Evolutionary conservation across 2,888 invertebrate genomes (phyloP).

Genomic region (Diadegma fenestrale): DNA sequence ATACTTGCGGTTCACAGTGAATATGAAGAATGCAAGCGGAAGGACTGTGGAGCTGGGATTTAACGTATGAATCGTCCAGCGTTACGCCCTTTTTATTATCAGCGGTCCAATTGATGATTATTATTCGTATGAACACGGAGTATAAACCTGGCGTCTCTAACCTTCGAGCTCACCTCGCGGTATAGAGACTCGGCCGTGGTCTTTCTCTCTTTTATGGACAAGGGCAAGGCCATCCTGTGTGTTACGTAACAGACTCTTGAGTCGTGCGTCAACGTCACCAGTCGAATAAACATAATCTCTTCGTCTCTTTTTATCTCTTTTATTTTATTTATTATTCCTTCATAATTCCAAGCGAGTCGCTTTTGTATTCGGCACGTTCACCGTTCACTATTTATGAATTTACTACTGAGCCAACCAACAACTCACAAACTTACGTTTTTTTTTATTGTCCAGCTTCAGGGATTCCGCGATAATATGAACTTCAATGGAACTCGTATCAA

Average conservation of each 20-base stretch:
- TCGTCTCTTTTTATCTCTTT: conserved; percentile 50
- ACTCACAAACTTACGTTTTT: conserved; percentile 1
- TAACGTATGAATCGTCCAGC: background rate
- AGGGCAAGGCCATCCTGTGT: conserved; percentile 73
- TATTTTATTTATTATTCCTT: conserved; percentile 38
- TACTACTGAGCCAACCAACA: conserved; percentile 1
- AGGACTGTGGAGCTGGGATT: background rate
- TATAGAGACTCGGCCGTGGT: conserved; percentile 49
- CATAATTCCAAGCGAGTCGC: conserved; percentile 24
- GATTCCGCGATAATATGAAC: background rate
- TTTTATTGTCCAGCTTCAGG: background rate
- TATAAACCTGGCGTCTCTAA: conserved; percentile 53
- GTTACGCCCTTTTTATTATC: background rate
- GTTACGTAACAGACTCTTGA: conserved; percentile 69
- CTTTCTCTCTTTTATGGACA: conserved; percentile 57
- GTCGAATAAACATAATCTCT: conserved; percentile 61
- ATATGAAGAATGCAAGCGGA: background rate
- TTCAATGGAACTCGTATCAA: background rate
- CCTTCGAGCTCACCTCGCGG: conserved; percentile 72
- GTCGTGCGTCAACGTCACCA: conserved; percentile 58
- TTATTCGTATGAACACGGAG: conserved; percentile 19
- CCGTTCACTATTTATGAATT: conserved; percentile 17
- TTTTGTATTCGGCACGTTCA: conserved; percentile 34
- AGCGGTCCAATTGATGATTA: background rate
- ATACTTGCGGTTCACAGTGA: conserved; percentile 9